Evolutionary conservation across 2,888 invertebrate species (phyloP).

Genomic region (Octonoba sinensis): DNA sequence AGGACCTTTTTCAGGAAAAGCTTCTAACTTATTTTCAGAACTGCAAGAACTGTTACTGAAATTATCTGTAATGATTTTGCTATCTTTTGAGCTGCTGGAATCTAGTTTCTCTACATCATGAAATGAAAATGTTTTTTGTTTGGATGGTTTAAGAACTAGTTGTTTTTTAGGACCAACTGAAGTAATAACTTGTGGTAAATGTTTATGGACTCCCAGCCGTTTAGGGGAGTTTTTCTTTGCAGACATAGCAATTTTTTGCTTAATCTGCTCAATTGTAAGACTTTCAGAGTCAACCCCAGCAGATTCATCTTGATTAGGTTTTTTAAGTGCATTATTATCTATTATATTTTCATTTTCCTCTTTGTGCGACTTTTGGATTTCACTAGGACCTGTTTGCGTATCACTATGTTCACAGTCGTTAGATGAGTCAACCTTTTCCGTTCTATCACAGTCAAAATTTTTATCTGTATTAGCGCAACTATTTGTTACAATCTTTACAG

Average conservation of each 20-base stretch:
- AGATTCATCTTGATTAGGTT: neutral
- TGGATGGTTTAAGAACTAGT: slow-evolving; percentile 17
- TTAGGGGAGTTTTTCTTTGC: neutral
- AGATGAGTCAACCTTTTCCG: no score
- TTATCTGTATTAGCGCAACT: no score
- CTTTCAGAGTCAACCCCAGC: neutral
- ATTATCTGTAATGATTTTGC: neutral
- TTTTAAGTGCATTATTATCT: no score
- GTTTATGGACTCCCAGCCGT: slow-evolving; percentile 27
- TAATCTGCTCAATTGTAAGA: neutral
- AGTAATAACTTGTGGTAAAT: slow-evolving; percentile 41
- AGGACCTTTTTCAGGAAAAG: no score
- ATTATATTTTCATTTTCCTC: no score
- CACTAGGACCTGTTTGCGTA: no score
- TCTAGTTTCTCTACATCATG: slow-evolving; percentile 18
- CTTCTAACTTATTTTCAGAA: neutral
- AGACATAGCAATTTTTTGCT: neutral
- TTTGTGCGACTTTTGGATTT: no score
- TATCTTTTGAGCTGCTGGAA: neutral
- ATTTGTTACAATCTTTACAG: no score
- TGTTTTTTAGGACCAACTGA: neutral
- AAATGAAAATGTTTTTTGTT: slow-evolving; percentile 42
- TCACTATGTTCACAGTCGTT: no score
- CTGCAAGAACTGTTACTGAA: no score
- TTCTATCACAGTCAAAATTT: no score